Percentiles rank a stretch among this genome's conserved stretches.
phyloP scores from a whole-genome alignment of 2,797 vertebrate genomes.

The Molossus alvarezi region DNA sequence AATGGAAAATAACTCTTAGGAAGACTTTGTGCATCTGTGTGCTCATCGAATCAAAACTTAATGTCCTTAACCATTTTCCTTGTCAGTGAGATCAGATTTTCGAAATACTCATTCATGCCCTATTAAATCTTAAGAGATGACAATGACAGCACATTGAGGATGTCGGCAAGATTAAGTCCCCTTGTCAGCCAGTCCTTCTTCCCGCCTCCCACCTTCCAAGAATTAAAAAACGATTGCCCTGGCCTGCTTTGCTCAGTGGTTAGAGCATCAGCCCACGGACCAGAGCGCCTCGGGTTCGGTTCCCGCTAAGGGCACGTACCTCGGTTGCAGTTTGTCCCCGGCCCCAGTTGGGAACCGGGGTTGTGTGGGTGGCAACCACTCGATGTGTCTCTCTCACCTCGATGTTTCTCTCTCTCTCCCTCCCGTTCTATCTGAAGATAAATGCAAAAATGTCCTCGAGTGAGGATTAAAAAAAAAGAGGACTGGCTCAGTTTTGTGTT shows the following conservation, averaged over 20 bases:
- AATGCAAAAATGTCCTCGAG: too few relatives aligned
- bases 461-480: not conserved
- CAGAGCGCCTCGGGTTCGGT: too few relatives aligned
- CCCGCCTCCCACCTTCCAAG: too few relatives aligned
- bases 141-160: not conserved
- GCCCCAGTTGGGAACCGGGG: too few relatives aligned
- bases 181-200: not conserved
- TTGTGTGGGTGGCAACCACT: too few relatives aligned
- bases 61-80: not conserved
- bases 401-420: too few relatives aligned
- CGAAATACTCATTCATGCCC: not conserved
- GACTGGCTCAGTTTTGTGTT: not conserved
- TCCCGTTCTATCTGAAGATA: too few relatives aligned
- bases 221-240: not conserved
- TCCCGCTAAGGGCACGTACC: too few relatives aligned
- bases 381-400: too few relatives aligned
- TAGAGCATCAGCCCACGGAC: too few relatives aligned
- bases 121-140: not conserved
- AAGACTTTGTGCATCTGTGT: not conserved
- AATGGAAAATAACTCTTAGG: slow-evolving; percentile 1
- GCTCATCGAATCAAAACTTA: not conserved
- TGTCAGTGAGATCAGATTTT: slow-evolving; percentile 53
- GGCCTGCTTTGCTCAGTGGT: too few relatives aligned
- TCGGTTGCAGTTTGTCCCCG: too few relatives aligned
- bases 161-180: not conserved